Evolutionary conservation across 2,797 vertebrate genomes (phyloP).

Genomic region (Rousettus madagascariensis): DNA sequence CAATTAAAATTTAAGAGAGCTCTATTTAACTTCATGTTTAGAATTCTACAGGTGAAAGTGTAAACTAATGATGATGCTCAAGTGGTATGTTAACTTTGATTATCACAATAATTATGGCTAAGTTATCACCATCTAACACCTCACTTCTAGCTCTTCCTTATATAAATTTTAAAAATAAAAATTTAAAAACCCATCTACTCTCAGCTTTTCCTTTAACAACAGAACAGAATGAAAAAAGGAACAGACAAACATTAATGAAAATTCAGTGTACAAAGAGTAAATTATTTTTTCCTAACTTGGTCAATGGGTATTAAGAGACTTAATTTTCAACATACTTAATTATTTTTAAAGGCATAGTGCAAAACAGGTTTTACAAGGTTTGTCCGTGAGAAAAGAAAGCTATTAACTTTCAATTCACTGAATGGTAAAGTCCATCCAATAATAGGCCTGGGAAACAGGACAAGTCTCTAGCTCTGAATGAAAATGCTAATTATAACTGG

Average conservation of each 20-base stretch:
- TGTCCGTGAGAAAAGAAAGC: conserved; percentile 60
- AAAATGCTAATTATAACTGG: conserved; percentile 59
- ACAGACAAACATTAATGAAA: conserved; percentile 47
- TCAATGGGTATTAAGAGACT: conserved; percentile 63
- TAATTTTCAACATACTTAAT: conserved; percentile 43
- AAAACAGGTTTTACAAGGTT: conserved; percentile 68
- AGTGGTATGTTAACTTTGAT: not conserved
- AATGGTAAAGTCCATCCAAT: conserved; percentile 37
- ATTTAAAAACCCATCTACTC: not conserved
- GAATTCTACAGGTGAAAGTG: conserved; percentile 2
- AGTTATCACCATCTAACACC: not conserved
- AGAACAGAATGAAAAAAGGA: not conserved
- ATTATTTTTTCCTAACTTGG: conserved; percentile 35
- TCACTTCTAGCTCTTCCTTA: not conserved
- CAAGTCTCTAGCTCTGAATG: conserved; percentile 40
- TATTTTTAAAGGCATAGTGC: conserved; percentile 64
- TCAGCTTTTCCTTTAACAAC: conserved; percentile 39
- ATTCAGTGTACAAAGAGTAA: conserved; percentile 25
- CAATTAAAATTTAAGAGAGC: not conserved
- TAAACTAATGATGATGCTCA: not conserved
- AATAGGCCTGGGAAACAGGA: conserved; percentile 63
- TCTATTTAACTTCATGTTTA: not conserved
- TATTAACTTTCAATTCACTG: conserved; percentile 69
- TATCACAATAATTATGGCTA: not conserved
- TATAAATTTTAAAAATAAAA: not conserved